Evolutionary conservation across 2,113 vertebrate species (phyloP), one percentile per base, ranked within the genome.

Genomic region (Atractosteus spatula): DNA sequence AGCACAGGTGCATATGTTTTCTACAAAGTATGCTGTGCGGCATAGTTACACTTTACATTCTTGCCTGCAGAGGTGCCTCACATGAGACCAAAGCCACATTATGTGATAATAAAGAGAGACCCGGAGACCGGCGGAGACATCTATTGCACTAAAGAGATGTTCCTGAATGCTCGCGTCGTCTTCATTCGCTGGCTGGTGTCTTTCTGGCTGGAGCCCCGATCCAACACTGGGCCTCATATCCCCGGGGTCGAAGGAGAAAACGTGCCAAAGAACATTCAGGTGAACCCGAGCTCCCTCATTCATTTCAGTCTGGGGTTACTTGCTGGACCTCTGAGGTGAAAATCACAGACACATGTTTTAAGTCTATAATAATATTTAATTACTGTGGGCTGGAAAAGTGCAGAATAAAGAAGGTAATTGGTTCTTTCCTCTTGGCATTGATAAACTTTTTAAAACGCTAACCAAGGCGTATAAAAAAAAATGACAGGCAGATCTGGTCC

Each of bases 261-360:
- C 55, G 90, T 99, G 83, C 97, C 97, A 89, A 98, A 98, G 91
- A 99, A 97, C 89, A 98, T 99, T 89, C 97, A 99, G 96, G 97
- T 98, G 77, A 75, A 3, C 0, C n/a, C 4, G 17, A 3, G 8
- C 29, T 29, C 29, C 29, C 29, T 29, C 29, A 29, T 29, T 29
- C 29, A 29, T 29, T 29, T 29, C 29, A 29, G 29, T 29, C 29
- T 29, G 29, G 29, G 29, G 29, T 29, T 29, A 29, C 29, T 29
- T 29, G 29, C 29, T 2, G 29, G 29, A 29, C 29, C 29, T 29
- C 29, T 29, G 29, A 29, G 29, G 29, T 29, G 29, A 29, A 29
- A 29, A 29, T 1, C 29, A 29, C 29, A 29, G 29, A 29, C 29
- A 29, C 29, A 29, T 2, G 2, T 29, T 29, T 29, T 29, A 29